Evolutionary conservation across 2,888 invertebrate genomes (phyloP), one percentile per base, ranked within the genome.

Genomic region (Tipula vernalis): DNA sequence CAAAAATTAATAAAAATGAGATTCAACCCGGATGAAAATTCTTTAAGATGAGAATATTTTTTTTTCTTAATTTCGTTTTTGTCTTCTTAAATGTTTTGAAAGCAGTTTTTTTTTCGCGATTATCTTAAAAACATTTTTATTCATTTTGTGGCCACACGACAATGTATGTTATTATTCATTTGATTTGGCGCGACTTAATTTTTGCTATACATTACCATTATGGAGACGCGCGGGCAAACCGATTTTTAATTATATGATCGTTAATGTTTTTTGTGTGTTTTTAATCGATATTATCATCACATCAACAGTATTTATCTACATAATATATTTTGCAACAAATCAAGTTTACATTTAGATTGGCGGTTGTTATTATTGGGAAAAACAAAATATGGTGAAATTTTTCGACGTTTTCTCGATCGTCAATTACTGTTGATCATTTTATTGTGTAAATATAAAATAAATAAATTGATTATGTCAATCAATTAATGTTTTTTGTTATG

Each of bases 1-100:
- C 84, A 84, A 84, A 84, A 84, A 84, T 84, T 84, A 84, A 84
- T 84, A 84, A 84, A 84, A 84, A 84, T 84, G 84, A 84, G 84
- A 84, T 84, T 84, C 84, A 84, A 84, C 84, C 84, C 84, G 84
- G 84, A 84, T 84, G 84, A 84, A 84, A 84, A 84, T 84, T 84
- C 84, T 84, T 84, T 84, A 84, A 84, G 84, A 84, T 84, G 84
- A 84, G 84, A 84, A 84, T 84, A 28, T 28, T 28, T 28, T 28
- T 28, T 84, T 84, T 84, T 39, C 39, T 39, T 39, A 39, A 39
- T 39, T 39, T 39, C 36, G 36, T 83, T 36, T 41, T 84, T 84
- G 84, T 84, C 41, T n/a, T 41, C n/a, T 84, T 36, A 13, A 83
- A 36, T 5, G 12, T 84, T 83, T 36, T 39, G 84, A 71, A 71